These are phyloP conservation scores for Buceros bicornis DNA, from an alignment of 2,797 vertebrate species.

Conservation along the genomic window DNA sequence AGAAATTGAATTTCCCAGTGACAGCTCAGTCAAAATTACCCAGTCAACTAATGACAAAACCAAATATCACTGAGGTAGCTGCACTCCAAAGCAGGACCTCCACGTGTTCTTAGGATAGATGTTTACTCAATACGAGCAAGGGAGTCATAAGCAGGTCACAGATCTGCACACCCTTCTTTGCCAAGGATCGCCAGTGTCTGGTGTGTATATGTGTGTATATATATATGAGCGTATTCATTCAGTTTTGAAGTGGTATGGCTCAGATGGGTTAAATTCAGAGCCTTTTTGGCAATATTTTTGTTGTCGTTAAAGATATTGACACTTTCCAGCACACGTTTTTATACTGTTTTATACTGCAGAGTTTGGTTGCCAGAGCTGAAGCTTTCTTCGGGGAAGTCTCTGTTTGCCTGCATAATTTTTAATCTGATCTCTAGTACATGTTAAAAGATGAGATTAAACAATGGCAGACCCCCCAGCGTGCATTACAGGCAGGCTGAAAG, in stretches of 20 bases:
- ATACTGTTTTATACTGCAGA: background rate
- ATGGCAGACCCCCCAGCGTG: background rate
- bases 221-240: background rate
- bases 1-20: background rate
- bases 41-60: background rate
- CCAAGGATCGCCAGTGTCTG: background rate
- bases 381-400: constrained; percentile 13
- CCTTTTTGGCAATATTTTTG: background rate
- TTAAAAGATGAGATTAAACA: constrained; percentile 67
- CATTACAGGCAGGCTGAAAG: background rate
- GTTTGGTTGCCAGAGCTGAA: background rate
- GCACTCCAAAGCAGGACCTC: background rate
- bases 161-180: background rate
- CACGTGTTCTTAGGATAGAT: background rate
- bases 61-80: background rate
- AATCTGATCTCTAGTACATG: constrained; percentile 60
- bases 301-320: background rate
- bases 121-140: background rate
- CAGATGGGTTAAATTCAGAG: background rate
- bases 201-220: background rate
- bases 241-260: background rate
- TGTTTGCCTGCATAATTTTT: constrained; percentile 52
- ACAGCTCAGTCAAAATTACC: background rate
- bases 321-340: background rate
- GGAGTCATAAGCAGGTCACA: background rate